A percentile compares a stretch with the other conserved stretches of the same genome.
These are phyloP conservation scores for Oncorhynchus kisutch DNA, from an alignment of 2,113 vertebrate genomes.

Conservation along the genomic window DNA sequence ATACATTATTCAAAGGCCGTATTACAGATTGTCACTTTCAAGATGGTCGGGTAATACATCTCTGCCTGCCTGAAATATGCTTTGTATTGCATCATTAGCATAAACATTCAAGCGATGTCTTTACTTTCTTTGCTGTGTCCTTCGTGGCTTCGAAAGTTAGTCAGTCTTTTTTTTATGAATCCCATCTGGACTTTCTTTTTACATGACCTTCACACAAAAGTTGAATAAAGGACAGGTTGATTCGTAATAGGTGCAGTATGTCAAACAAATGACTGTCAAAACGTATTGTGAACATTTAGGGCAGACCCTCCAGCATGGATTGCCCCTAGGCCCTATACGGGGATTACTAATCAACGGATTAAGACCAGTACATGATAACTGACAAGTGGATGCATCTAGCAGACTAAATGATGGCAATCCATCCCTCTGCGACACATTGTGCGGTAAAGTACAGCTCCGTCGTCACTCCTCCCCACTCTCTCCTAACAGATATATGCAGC, in stretches of 20 bases:
- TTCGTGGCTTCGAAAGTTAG: conserved; percentile 20
- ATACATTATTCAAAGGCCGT: conserved; percentile 66
- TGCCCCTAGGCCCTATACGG: no score
- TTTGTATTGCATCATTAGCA: conserved; percentile 63
- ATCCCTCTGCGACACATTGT: neutral
- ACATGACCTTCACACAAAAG: conserved; percentile 30
- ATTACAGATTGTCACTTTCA: conserved; percentile 63
- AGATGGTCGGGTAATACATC: conserved; percentile 53
- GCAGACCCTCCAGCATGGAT: no score
- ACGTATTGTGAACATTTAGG: no score
- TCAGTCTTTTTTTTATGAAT: neutral
- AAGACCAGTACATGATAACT: no score
- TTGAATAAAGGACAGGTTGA: neutral
- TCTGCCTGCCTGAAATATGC: conserved; percentile 53
- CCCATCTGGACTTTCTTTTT: neutral
- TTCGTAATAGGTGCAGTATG: neutral
- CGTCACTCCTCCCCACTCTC: conserved; percentile 10
- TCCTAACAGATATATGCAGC: conserved; percentile 33
- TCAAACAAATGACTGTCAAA: neutral
- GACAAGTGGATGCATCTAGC: no score
- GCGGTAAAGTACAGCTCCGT: conserved; percentile 17
- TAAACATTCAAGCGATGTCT: conserved; percentile 29
- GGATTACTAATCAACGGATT: no score
- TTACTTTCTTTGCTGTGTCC: neutral
- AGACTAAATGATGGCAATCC: no score